phyloP scores from a whole-genome alignment of 2,888 invertebrate species.

The Stenolophus ochropezus region DNA sequence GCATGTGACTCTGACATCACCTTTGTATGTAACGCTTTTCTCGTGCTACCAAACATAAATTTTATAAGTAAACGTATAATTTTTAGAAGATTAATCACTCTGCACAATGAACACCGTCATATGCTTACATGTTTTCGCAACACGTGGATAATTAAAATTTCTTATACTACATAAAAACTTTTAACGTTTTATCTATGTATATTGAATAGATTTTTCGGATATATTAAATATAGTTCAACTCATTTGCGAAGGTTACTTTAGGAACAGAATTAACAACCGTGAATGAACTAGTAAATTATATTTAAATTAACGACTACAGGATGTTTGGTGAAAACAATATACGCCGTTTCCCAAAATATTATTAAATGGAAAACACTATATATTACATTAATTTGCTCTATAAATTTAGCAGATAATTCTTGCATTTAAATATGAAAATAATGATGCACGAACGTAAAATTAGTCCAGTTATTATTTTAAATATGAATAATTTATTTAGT shows the following conservation, averaged over 20 bases:
- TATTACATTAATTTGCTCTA: neutral
- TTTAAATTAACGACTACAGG: neutral
- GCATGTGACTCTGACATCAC: neutral
- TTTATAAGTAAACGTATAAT: neutral
- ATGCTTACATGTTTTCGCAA: neutral
- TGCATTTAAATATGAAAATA: neutral
- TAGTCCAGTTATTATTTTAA: neutral
- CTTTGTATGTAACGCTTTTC: neutral
- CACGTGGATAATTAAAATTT: neutral
- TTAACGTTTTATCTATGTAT: too few relatives aligned
- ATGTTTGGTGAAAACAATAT: neutral
- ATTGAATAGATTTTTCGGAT: too few relatives aligned
- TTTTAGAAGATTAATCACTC: neutral
- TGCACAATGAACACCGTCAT: neutral
- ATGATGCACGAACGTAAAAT: neutral
- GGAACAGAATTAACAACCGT: neutral
- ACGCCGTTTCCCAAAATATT: neutral
- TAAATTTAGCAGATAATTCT: neutral
- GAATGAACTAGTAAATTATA: neutral
- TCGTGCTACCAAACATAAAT: neutral
- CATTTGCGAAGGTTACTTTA: neutral
- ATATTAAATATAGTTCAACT: too few relatives aligned
- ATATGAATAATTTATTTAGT: neutral
- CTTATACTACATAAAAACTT: neutral
- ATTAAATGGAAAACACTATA: neutral